A percentile compares a stretch with the other conserved stretches of the same genome.
phyloP scores from a whole-genome alignment of 2,797 vertebrate genomes.

The Lacerta agilis region DNA sequence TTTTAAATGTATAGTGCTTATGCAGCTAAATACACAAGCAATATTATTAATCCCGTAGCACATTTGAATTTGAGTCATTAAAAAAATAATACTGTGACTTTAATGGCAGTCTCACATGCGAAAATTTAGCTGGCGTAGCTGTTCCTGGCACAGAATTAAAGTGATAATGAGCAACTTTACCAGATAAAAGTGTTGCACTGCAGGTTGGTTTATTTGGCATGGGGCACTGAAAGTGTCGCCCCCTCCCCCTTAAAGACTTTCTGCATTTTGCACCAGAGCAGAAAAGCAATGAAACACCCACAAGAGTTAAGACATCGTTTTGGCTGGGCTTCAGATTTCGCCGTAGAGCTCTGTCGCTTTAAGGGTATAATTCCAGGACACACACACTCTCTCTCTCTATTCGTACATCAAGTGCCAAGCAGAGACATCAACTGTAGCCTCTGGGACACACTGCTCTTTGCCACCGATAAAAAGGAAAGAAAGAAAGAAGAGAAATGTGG shows the following conservation, averaged over 20 bases:
- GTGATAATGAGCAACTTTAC: neutral
- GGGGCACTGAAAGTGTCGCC: neutral
- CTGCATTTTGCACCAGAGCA: neutral
- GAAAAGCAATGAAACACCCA: neutral
- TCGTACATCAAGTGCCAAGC: slow-evolving; percentile 81
- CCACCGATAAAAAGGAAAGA: slow-evolving; percentile 41
- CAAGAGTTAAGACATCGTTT: neutral
- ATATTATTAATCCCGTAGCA: neutral
- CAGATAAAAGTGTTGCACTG: neutral
- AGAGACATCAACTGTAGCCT: slow-evolving; percentile 82
- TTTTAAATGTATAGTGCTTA: no score
- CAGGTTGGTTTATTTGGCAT: neutral
- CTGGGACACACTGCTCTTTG: slow-evolving; percentile 78
- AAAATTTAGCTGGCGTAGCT: neutral
- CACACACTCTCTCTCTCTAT: slow-evolving; percentile 59
- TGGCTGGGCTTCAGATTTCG: neutral
- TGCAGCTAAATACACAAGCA: neutral
- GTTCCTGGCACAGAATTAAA: neutral
- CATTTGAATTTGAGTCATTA: neutral
- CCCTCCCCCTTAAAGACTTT: neutral
- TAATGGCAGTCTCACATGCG: neutral
- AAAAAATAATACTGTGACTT: neutral
- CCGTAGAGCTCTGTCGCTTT: slow-evolving; percentile 66
- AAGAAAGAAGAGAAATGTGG: neutral
- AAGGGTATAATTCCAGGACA: slow-evolving; percentile 70